Evolutionary conservation across 1,140 invertebrate species (phyloP).

Genomic region (Bilobella aurantiaca): DNA sequence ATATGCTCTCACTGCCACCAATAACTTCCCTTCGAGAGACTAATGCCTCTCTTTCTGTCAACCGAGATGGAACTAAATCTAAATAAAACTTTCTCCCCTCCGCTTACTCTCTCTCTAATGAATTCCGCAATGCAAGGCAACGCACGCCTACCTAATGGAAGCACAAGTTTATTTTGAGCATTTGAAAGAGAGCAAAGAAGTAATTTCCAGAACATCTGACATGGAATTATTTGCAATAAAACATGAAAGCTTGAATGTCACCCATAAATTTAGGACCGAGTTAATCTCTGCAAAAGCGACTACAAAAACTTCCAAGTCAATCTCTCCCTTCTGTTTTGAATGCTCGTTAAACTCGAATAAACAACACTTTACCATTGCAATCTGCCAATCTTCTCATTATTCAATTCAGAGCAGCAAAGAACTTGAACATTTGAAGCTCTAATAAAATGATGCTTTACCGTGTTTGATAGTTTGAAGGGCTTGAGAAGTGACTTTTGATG

Average conservation of each 20-base stretch:
- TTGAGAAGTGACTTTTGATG: too few relatives aligned
- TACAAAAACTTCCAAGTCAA: not conserved
- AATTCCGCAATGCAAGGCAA: not conserved
- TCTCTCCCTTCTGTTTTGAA: too few relatives aligned
- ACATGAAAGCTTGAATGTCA: not conserved
- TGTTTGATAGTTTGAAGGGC: too few relatives aligned
- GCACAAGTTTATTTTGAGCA: not conserved
- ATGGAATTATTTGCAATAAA: slow-evolving; percentile 7
- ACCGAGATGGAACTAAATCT: slow-evolving; percentile 2
- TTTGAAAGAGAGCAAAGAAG: not conserved
- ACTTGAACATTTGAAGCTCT: not conserved
- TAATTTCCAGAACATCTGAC: not conserved
- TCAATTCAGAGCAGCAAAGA: too few relatives aligned
- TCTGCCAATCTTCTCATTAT: too few relatives aligned
- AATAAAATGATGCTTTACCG: too few relatives aligned
- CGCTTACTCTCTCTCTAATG: not conserved
- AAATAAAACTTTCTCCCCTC: not conserved
- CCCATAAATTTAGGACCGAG: not conserved
- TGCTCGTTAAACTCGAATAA: too few relatives aligned
- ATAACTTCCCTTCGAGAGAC: not conserved
- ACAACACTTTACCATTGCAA: too few relatives aligned
- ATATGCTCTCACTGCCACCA: not conserved
- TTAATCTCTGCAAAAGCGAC: not conserved
- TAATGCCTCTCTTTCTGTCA: slow-evolving; percentile 5
- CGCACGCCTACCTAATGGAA: not conserved